A percentile compares a stretch with the other conserved stretches of the same genome.
phyloP scores from a whole-genome alignment of 2,888 invertebrate genomes.

The Lasioglossum lativentre region DNA sequence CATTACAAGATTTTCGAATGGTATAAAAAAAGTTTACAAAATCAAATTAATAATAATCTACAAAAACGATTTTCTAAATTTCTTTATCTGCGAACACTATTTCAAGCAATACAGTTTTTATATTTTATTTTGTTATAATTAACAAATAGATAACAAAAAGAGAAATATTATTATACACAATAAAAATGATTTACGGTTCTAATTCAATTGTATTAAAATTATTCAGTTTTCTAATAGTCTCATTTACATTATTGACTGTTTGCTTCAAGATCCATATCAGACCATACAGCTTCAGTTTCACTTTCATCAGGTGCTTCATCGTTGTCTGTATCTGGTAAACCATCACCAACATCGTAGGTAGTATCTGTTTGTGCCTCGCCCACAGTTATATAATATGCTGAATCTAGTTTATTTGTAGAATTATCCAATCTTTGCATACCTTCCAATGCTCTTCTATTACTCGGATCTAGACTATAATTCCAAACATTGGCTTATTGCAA shows the following conservation, averaged over 20 bases:
- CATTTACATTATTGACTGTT: conserved; percentile 80
- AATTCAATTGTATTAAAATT: conserved; percentile 28
- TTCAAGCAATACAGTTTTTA: conserved; percentile 10
- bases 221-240: conserved; percentile 27
- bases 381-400: conserved; percentile 86
- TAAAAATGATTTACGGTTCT: conserved; percentile 34
- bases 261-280: conserved; percentile 87
- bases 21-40: conserved; percentile 12
- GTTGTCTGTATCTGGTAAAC: conserved; percentile 84
- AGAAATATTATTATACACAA: conserved; percentile 18
- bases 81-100: neutral
- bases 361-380: conserved; percentile 85
- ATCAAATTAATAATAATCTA: neutral
- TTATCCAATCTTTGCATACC: conserved; percentile 88
- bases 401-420: conserved; percentile 85
- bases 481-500: conserved; percentile 10
- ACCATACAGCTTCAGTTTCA: conserved; percentile 87
- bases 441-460: conserved; percentile 88
- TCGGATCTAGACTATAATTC: conserved; percentile 87
- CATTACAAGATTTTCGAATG: conserved; percentile 9
- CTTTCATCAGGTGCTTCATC: conserved; percentile 85
- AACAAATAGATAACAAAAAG: conserved; percentile 10
- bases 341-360: conserved; percentile 85
- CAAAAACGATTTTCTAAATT: conserved; percentile 11
- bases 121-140: conserved; percentile 18